Evolutionary conservation across 1,140 invertebrate genomes (phyloP).

Genomic region (Micrasema longulum): DNA sequence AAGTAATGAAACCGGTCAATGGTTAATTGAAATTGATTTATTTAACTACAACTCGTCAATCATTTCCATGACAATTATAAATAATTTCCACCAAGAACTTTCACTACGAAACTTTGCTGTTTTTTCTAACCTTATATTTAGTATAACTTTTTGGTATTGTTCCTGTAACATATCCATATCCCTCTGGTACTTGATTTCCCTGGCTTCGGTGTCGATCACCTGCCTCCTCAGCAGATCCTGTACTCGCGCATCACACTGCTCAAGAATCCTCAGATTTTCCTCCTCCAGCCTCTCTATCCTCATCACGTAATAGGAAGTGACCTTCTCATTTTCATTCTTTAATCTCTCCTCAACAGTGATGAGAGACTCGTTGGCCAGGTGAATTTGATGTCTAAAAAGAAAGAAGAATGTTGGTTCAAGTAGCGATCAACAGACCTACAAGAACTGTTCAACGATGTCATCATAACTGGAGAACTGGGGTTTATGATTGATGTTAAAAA

Average conservation of each 20-base stretch:
- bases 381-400: constrained; percentile 65
- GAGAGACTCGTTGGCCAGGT: constrained; percentile 62
- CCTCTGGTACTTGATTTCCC: constrained; percentile 62
- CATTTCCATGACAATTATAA: too few species aligned
- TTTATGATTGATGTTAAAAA: too few species aligned
- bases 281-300: constrained; percentile 64
- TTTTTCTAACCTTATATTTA: constrained; percentile 62
- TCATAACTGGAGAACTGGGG: too few species aligned
- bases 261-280: constrained; percentile 61
- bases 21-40: background rate
- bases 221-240: constrained; percentile 58
- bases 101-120: background rate
- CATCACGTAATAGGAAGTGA: constrained; percentile 61
- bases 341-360: constrained; percentile 62
- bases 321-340: constrained; percentile 65
- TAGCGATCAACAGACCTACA: too few species aligned
- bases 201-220: constrained; percentile 60
- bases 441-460: too few species aligned
- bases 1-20: too few species aligned
- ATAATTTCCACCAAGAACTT: too few species aligned
- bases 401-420: too few species aligned
- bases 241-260: constrained; percentile 60
- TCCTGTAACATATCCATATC: constrained; percentile 64
- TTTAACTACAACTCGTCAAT: too few species aligned
- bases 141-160: constrained; percentile 63